Base-by-base conservation (phyloP, 2,797 vertebrate genomes). In the Garrulus glandarius region DNA sequence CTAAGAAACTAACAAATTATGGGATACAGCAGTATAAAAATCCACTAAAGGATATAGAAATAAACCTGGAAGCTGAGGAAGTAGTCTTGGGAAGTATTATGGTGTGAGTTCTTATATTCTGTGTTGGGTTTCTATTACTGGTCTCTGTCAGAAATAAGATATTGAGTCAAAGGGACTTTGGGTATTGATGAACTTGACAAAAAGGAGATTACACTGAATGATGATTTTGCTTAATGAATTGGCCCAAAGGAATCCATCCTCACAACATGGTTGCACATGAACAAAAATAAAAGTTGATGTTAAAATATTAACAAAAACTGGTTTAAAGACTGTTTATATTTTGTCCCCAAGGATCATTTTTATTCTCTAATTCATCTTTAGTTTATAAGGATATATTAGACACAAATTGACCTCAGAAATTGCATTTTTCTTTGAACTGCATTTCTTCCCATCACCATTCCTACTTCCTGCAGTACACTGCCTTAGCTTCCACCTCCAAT, bases 91-190 rank as follows among this genome's bases (percentile, higher is more conserved):
- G 12, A 57, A 72, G 3, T 14, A 18, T 29, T 37, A n/a, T 4
- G 1, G 7, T 2, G 1, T 1, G 0, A 90, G 8, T 46, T 68
- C 57, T 47, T 59, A 34, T 15, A 21, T n/a, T 60, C 11, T 59
- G 9, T n/a, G 47, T 53, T 30, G 24, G 22, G 16, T 57, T 4
- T 64, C 32, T 22, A 21, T 23, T 79, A 11, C 52, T 61, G 34
- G 7, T 30, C 18, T 21, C 37, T 49, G 7, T 36, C 34, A 78
- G 18, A 74, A 86, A 24, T 16, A 41, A 72, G 17, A 60, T 6
- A 56, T 1, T 10, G 9, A 86, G 23, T 37, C 34, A 89, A 60
- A 89, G 19, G 4, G 13, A 70, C 29, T 56, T 47, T 3, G 15
- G 2, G 2, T 44, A 60, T 52, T 65, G 69, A 64, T 15, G 10